These are phyloP conservation scores for Steatocranus sp. DNA, from an alignment of 2,797 vertebrate species.

Conservation along the genomic window DNA sequence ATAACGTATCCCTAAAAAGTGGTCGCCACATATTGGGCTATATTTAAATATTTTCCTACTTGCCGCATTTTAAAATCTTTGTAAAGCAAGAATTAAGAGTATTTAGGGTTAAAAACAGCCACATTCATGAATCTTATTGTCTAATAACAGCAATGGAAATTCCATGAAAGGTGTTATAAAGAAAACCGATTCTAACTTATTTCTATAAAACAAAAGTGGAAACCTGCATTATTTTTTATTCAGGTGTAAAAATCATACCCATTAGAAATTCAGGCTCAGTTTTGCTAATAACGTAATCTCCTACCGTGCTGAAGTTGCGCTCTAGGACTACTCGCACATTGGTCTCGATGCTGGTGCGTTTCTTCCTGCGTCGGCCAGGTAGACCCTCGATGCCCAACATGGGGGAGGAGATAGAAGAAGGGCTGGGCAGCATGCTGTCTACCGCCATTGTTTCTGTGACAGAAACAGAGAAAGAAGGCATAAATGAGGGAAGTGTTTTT, in stretches of 20 bases:
- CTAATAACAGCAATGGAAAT: background rate
- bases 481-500: background rate
- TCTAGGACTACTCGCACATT: constrained; percentile 87
- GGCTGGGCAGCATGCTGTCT: constrained; percentile 87
- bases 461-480: background rate
- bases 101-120: background rate
- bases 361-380: constrained; percentile 86
- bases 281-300: background rate
- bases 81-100: background rate
- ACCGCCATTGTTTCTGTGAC: constrained; percentile 85
- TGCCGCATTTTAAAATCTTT: background rate
- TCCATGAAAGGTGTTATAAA: background rate
- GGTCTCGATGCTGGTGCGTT: constrained; percentile 92
- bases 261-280: background rate
- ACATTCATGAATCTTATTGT: background rate
- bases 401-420: constrained; percentile 84
- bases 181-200: background rate
- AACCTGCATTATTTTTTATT: background rate
- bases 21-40: fast-evolving
- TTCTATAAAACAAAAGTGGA: background rate
- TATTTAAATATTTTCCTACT: background rate
- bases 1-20: fast-evolving
- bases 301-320: constrained; percentile 85
- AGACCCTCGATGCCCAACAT: constrained; percentile 83
- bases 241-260: background rate